Base-by-base conservation (phyloP, 1,140 invertebrate species). In the Colletes latitarsis region DNA sequence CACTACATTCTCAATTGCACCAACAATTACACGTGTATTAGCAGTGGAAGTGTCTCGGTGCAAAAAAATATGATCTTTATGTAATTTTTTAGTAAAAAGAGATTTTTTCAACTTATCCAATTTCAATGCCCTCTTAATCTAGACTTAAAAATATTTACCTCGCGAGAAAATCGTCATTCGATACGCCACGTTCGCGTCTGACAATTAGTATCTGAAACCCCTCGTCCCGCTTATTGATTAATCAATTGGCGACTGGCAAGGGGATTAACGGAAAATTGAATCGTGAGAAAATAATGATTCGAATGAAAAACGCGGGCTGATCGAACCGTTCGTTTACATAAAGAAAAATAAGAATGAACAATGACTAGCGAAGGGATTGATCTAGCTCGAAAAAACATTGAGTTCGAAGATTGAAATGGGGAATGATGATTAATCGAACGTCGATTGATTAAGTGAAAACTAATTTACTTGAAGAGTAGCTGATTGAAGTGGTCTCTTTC, bases 311-410 rank as follows among this genome's bases (percentile, higher is more conserved):
- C 6, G 43, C 41, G 62, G 76, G 71, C 71, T 77, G 71, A 77
- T 77, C 67, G 52, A 62, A 53, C 15, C 43, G 67, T 62, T 60
- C 43, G 19, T 21, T 43, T 6, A 8, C 10, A 17, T 2, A 12
- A 1, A 49, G 46, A 6, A 41, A 46, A 30, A 41, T 15, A n/a
- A 74, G 69, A 41, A 49, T 78, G 72, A 78, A 72, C 69, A 69
- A 78, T 78, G 60, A 72, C 63, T 55, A 72, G 49, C n/a, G 5
- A 62, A 62, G 49, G 72, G 69, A 78, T 72, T 78, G 67, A 72
- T 78, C 63, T 43, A 53, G 57, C 39, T 55, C 30, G 30, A n/a
- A n/a, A n/a, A n/a, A n/a, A n/a, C n/a, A n/a, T n/a, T n/a, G n/a
- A 21, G 46, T 0, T 21, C 8, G 63, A 67, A 46, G 21, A 46